Percentiles rank a stretch among this genome's conserved stretches.
Conservation (phyloP, 2,113 vertebrate species). For the Proteles cristata region DNA sequence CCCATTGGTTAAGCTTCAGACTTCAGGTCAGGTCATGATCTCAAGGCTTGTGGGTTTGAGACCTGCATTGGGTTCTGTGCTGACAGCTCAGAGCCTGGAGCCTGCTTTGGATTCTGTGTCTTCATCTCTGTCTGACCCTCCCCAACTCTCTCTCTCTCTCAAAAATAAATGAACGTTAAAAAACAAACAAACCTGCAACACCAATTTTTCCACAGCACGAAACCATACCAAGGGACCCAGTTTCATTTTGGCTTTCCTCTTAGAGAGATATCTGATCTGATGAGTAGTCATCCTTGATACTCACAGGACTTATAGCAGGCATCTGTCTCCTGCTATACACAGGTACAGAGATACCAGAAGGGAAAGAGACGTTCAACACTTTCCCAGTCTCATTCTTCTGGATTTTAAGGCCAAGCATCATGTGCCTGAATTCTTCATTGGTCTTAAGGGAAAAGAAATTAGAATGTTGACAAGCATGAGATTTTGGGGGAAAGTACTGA, state of each 20-base stretch:
- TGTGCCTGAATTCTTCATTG: constrained; percentile 92
- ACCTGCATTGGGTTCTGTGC: too few species aligned
- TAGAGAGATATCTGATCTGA: neutral
- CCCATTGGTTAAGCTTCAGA: too few species aligned
- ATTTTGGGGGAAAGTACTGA: neutral
- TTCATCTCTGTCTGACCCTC: too few species aligned
- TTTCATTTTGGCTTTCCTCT: neutral
- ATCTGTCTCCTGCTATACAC: constrained; percentile 92
- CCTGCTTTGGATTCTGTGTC: too few species aligned
- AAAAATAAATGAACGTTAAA: too few species aligned
- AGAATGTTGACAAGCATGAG: neutral
- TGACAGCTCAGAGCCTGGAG: too few species aligned
- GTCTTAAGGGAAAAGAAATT: constrained; percentile 84
- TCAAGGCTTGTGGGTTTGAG: too few species aligned
- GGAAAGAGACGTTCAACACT: constrained; percentile 90
- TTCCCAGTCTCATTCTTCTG: constrained; percentile 85
- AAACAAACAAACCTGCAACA: neutral
- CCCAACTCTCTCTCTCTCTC: too few species aligned
- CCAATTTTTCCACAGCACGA: neutral
- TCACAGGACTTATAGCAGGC: constrained; percentile 94
- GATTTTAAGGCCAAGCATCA: constrained; percentile 92
- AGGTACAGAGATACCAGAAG: constrained; percentile 84
- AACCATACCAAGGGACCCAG: too few species aligned
- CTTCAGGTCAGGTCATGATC: too few species aligned
- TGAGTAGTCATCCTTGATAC: constrained; percentile 88